Base-by-base conservation (phyloP, 1,140 invertebrate genomes). In the Drosophila tani region DNA sequence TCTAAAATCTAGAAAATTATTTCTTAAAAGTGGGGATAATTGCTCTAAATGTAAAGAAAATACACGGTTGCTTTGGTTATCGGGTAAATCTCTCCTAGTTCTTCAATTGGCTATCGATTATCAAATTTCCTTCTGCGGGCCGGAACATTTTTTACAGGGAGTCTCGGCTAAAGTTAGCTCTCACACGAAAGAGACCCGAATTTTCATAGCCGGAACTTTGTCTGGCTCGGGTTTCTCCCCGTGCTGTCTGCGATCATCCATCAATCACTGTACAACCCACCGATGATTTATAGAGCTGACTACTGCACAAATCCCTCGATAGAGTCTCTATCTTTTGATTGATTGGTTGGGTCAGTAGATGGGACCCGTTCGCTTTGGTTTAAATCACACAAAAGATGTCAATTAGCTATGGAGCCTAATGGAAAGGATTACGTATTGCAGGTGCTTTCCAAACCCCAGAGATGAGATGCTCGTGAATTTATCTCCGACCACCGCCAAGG, bases 261-360 rank as follows among this genome's bases (percentile, higher is more conserved):
- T 69, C 38, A 66, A 43, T 51, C 66, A 32, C 17, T 35, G 66
- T 15, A 38, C 27, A 51, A 51, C 40, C 46, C n/a, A 24, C 17
- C 7, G 12, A 21, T 65, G 66, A 51, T 65, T 65, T 65, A 69
- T 67, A 29, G 27, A 32, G 29, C 5, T 17, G 66, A 66, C 66
- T 51, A 35, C 66, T 66, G 66, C 38, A 49, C 43, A 43, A 66
- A 50, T 49, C 62, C 60, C 59, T 29, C 6, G 9, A 43, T 17
- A 12, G 14, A 35, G 62, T 19, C 38, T 12, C 27, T 47, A 12
- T 45, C 41, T 51, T 11, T 27, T 1, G 11, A 19, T 19, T 51
- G 66, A 51, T 68, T 24, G 62, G 51, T 69, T n/a, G 29, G 38
- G 2, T 24, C n/a, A 15, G 3, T 17, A 0, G 27, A 41, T 12